Percentiles rank a stretch among this genome's conserved stretches.
Evolutionary conservation across 2,888 invertebrate species (phyloP).

Genomic region (Drosophila mercatorum): DNA sequence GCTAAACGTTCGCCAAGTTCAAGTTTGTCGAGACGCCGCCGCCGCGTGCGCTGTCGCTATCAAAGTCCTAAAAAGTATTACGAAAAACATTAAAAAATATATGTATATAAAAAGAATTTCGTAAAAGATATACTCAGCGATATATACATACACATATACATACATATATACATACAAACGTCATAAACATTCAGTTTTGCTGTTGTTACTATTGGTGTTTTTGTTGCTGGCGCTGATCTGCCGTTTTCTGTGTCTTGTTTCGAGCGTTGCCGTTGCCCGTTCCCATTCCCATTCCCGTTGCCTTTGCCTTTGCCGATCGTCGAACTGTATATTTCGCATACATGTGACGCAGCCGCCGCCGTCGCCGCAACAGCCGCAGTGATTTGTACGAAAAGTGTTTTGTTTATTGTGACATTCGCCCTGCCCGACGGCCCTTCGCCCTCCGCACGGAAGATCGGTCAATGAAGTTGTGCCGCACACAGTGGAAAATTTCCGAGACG

Average conservation of each 20-base stretch:
- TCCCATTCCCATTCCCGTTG: conserved; percentile 27
- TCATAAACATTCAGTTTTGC: conserved; percentile 31
- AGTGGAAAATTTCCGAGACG: conserved; percentile 68
- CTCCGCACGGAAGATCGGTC: conserved; percentile 37
- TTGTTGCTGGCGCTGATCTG: conserved; percentile 18
- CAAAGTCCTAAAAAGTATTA: conserved; percentile 57
- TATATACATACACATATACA: background rate
- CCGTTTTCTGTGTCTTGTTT: conserved; percentile 40
- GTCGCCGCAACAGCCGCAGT: conserved; percentile 22
- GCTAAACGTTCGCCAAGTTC: conserved; percentile 59
- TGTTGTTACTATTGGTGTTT: conserved; percentile 23
- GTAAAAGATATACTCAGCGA: conserved; percentile 40
- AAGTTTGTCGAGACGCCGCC: conserved; percentile 54
- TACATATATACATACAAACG: conserved; percentile 18
- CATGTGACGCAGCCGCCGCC: conserved; percentile 37
- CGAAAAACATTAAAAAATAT: conserved; percentile 27
- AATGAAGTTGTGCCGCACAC: conserved; percentile 43
- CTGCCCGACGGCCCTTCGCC: conserved; percentile 14
- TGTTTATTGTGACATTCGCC: conserved; percentile 45
- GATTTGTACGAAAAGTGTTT: conserved; percentile 35
- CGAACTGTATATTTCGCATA: conserved; percentile 21
- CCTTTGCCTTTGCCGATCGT: conserved; percentile 19
- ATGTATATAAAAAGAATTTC: conserved; percentile 23
- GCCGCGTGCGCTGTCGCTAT: conserved; percentile 43
- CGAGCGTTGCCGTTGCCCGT: conserved; percentile 5